These are phyloP conservation scores for Hystrix brachyura DNA, from an alignment of 2,113 vertebrate species.

Conservation along the genomic window DNA sequence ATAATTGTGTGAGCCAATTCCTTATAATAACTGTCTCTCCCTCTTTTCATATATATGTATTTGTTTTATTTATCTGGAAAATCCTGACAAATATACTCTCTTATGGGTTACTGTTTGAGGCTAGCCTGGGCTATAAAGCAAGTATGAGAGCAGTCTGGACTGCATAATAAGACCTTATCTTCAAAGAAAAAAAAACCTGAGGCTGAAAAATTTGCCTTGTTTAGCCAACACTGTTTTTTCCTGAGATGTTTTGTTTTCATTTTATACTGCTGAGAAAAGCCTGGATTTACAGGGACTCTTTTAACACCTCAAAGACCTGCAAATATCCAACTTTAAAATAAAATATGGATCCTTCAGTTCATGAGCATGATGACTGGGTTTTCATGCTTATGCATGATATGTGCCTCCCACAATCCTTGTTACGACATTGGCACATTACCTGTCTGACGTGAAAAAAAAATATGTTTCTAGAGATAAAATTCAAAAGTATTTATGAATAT, in stretches of 20 bases:
- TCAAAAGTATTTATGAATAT: background rate
- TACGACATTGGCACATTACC: too few relatives aligned
- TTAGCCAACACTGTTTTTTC: background rate
- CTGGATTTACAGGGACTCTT: background rate
- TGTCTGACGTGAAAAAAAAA: too few relatives aligned
- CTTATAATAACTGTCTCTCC: background rate
- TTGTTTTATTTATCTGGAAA: background rate
- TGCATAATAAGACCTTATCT: background rate
- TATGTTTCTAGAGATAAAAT: background rate
- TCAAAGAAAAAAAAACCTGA: too few relatives aligned
- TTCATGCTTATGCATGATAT: too few relatives aligned
- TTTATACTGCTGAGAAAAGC: background rate
- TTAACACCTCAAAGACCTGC: background rate
- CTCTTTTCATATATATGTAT: background rate
- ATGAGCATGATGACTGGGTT: too few relatives aligned
- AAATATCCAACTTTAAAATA: background rate
- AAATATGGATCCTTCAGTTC: background rate
- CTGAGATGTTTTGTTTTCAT: constrained; percentile 16
- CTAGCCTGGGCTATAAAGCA: background rate
- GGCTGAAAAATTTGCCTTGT: too few relatives aligned
- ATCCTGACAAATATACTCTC: background rate
- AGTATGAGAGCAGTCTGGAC: background rate
- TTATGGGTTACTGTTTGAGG: background rate
- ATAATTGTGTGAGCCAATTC: background rate
- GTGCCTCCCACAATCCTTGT: too few relatives aligned